These are phyloP conservation scores for Peribatodes rhomboidaria DNA, from an alignment of 2,888 invertebrate species.

Conservation along the genomic window DNA sequence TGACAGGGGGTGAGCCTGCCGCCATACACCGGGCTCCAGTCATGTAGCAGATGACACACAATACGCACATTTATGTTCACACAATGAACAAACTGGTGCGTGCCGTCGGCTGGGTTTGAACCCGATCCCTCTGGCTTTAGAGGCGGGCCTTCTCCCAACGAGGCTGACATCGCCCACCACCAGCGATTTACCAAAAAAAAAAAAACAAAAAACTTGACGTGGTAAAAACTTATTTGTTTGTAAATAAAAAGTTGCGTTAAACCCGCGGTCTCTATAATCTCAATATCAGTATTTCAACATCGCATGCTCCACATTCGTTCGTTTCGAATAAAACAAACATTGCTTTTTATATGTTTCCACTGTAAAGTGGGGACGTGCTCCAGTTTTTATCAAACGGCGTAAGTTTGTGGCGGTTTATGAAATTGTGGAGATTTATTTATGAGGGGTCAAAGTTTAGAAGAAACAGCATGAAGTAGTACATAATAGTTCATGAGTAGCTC, in stretches of 20 bases:
- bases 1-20: too few relatives aligned
- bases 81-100: too few relatives aligned
- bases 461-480: background rate
- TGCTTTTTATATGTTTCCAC: constrained; percentile 26
- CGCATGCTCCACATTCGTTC: constrained; percentile 30
- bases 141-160: too few relatives aligned
- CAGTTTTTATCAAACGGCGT: constrained; percentile 5
- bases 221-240: background rate
- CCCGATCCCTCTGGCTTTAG: too few relatives aligned
- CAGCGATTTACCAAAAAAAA: too few relatives aligned
- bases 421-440: constrained; percentile 8
- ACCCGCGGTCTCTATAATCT: constrained; percentile 6
- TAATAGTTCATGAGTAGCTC: background rate
- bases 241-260: background rate
- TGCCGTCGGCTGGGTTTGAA: too few relatives aligned
- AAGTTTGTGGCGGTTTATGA: background rate
- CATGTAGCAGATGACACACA: too few relatives aligned
- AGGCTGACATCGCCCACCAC: too few relatives aligned
- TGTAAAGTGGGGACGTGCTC: constrained; percentile 20
- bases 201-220: background rate
- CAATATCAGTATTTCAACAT: constrained; percentile 26
- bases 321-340: constrained; percentile 24
- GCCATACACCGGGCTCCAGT: too few relatives aligned
- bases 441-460: background rate
- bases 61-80: too few relatives aligned